A percentile compares a stretch with the other conserved stretches of the same genome.
These are phyloP conservation scores for Caenorhabditis virilis DNA, from an alignment of 2,888 invertebrate genomes.

Conservation along the genomic window DNA sequence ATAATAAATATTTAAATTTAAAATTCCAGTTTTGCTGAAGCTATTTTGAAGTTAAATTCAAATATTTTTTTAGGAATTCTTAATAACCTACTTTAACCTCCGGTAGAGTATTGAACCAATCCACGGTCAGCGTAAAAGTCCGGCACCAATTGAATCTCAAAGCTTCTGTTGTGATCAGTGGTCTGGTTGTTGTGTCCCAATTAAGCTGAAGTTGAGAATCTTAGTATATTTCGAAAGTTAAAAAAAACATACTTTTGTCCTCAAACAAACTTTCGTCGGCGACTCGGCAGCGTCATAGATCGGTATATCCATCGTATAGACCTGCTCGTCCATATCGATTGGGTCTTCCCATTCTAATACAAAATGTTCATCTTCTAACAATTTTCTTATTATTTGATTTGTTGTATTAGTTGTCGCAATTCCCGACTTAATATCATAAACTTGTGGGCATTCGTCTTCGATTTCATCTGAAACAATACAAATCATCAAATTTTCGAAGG, in stretches of 20 bases:
- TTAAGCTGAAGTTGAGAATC: conserved; percentile 15
- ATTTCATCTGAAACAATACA: neutral
- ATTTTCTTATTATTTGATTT: conserved; percentile 4
- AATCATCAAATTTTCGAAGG: neutral
- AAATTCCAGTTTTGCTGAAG: no score
- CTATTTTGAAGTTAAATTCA: no score
- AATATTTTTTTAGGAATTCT: no score
- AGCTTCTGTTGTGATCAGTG: conserved; percentile 21
- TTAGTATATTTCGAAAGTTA: neutral
- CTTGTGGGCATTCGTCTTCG: conserved; percentile 17
- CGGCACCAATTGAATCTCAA: conserved; percentile 39
- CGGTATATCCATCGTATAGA: conserved; percentile 24
- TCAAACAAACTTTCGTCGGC: conserved; percentile 23
- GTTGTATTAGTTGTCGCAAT: conserved; percentile 8
- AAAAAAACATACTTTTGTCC: conserved; percentile 16
- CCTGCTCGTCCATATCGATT: neutral
- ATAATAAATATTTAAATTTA: no score
- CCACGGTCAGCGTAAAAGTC: conserved; percentile 33
- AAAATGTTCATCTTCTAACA: conserved; percentile 4
- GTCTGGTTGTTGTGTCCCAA: conserved; percentile 6
- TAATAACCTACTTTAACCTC: conserved; percentile 14
- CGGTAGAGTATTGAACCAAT: conserved; percentile 25
- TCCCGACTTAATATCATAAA: conserved; percentile 15
- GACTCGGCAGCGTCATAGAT: conserved; percentile 7
- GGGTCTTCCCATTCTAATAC: conserved; percentile 12